Evolutionary conservation across 2,113 vertebrate species (phyloP), one percentile per base, ranked within the genome.

Genomic region (Gadus macrocephalus): DNA sequence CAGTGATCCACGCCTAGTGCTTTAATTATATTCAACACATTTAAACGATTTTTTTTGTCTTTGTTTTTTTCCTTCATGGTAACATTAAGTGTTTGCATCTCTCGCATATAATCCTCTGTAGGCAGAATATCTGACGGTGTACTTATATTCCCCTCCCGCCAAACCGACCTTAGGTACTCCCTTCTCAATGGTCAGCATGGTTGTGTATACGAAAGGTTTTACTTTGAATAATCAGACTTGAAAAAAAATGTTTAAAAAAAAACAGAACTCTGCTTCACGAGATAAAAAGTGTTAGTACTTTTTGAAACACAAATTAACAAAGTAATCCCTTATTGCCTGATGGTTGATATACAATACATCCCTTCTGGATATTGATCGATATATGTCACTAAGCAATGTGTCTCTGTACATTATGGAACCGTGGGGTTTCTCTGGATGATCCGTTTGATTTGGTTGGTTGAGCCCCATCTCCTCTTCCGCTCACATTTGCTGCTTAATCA

Each of bases 261-360:
- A 35, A 35, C 31, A 35, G 6, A 35, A 35, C 31, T 35, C 31
- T 35, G 31, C 31, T 35, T 35, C 31, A 35, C 31, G 73, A 83
- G 71, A 76, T 82, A 72, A 70, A 78, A 82, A 77, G 69, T 88
- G 80, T 85, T 81, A 83, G 82, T 86, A 90, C 67, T 85, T 60
- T 60, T 60, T 82, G 70, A 86, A 89, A 89, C 77, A 85, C 81
- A 88, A 88, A 85, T 69, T 86, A 85, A 87, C 84, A 4, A 86
- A 79, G 31, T 35, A 35, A 75, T 81, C 70, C 81, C 77, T 88
- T 91, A 91, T 93, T 91, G 91, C 91, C 90, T 81, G 83, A 90
- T 89, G 78, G 81, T 83, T 87, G 83, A 78, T 77, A 78, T 83
- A 80, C 67, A 74, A 64, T 71, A 77, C 83, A 78, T 79, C 70